Percentiles rank a stretch among this genome's conserved stretches.
Evolutionary conservation across 2,797 vertebrate genomes (phyloP).

Genomic region (Diceros bicornis): DNA sequence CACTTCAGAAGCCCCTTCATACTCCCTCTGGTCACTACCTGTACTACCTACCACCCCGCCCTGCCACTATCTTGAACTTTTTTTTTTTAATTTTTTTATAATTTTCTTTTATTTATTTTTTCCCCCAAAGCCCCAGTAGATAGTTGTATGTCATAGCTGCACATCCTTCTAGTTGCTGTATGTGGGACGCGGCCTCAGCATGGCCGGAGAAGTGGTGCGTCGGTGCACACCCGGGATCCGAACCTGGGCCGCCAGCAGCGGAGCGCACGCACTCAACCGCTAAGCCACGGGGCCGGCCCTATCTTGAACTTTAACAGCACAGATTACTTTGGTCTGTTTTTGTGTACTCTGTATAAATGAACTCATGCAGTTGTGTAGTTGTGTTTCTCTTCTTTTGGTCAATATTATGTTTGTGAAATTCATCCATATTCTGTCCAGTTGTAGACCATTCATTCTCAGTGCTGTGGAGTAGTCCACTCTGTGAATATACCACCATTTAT

Average conservation of each 20-base stretch:
- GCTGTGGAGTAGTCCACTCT: background rate
- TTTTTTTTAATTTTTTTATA: no score
- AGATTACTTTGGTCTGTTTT: background rate
- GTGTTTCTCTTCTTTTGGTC: background rate
- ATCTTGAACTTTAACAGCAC: background rate
- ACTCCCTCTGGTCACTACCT: background rate
- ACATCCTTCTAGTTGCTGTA: no score
- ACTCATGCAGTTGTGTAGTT: background rate
- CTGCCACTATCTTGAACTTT: background rate
- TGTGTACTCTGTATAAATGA: background rate
- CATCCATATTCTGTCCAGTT: background rate
- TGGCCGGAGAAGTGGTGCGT: no score
- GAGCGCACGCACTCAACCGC: no score
- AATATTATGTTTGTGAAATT: background rate
- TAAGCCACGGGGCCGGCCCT: no score
- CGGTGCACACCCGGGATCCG: no score
- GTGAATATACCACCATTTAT: background rate
- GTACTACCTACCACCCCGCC: fast-evolving
- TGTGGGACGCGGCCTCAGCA: no score
- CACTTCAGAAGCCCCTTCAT: background rate
- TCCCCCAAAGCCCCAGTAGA: no score
- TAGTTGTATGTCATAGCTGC: no score
- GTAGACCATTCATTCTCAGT: background rate
- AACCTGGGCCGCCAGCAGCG: no score
- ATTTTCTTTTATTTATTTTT: no score